Evolutionary conservation across 1,140 invertebrate species (phyloP), one percentile per base, ranked within the genome.

Genomic region (Drosophila nigrodunni): DNA sequence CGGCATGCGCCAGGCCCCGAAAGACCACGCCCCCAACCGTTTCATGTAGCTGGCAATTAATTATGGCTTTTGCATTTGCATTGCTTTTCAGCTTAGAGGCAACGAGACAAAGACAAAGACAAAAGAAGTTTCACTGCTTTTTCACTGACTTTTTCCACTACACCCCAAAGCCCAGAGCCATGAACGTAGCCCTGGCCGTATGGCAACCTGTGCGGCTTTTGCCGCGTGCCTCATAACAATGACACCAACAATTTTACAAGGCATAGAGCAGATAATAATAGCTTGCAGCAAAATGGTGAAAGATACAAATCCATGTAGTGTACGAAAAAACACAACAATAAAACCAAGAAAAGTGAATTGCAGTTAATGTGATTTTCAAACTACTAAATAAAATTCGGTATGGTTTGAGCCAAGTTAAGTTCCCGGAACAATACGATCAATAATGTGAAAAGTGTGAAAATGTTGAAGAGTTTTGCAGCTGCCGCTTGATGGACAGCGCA

Each of bases 181-280:
- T 6, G 25, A 52, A 52, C 11, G 21, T 10, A 7, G 6, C 52
- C 41, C 9, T 5, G 7, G 10, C 7, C 7, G 11, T 30, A 41
- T 11, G 35, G 52, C 52, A 54, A 15, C 44, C 44, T 47, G 44
- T 30, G 44, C 15, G 30, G 61, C 52, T 41, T 21, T 57, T 35
- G 77, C 77, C 77, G 60, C 78, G 78, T 86, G 82, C 82, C 82
- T 72, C 57, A 70, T 52, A 77, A 64, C 81, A 90, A 90, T 89
- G 85, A 89, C 85, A 89, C 78, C 58, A 52, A 81, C 85, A 89
- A 89, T 89, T 89, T 89, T 72, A 77, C 77, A 90, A 89, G 78
- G 77, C 85, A 89, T 85, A 89, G 86, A 89, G 78, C 85, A 89
- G 72, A 90, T 89, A 90, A 89, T 89, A 79, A 89, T 76, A 78